Evolutionary conservation across 2,113 vertebrate genomes (phyloP), one percentile per base, ranked within the genome.

Genomic region (Arvicanthis niloticus): DNA sequence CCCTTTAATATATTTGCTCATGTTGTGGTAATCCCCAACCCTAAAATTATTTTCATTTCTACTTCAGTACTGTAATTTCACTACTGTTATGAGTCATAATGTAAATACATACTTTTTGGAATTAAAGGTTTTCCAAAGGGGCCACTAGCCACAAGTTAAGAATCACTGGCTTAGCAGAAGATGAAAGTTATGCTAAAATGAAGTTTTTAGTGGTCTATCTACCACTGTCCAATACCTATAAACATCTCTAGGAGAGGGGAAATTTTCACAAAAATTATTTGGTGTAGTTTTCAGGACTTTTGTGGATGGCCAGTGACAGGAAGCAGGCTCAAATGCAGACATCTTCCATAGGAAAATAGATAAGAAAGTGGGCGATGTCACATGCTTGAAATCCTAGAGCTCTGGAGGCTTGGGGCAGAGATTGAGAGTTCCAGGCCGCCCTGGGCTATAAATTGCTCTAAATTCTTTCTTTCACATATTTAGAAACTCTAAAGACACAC

Each of bases 241-340:
- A 95, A 82, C 93, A 91, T 51, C 76, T 95, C 91, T 70, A 58
- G 5, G 60, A 95, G 96, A 72, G 34, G 42, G 95, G 62, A 92
- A 96, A 40, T 48, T 29, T 80, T 94, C 21, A 75, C 75, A 21
- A 67, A 45, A 31, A 72, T 12, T 65, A 93, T 92, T 6, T 21
- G 82, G 1, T 58, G 37, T 84, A 76, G 67, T 94, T 21, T 80
- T 80, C 76, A 95, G 78, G 40, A 88, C n/a, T n/a, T n/a, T 92
- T 92, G 5, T 7, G 5, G 40, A 21, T 3, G 45, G 0, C 29
- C 80, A 72, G 51, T 85, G 72, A 34, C 37, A 93, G 53, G 76
- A 96, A 77, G 8, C 3, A 88, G 94, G 67, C 8, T 95, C 31
- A 88, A 89, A 78, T 29, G 78, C 40, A 81, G 87, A 87, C 8